A percentile compares a stretch with the other conserved stretches of the same genome.
Evolutionary conservation across 2,888 invertebrate genomes (phyloP).

Genomic region (Drosophila neotestacea): DNA sequence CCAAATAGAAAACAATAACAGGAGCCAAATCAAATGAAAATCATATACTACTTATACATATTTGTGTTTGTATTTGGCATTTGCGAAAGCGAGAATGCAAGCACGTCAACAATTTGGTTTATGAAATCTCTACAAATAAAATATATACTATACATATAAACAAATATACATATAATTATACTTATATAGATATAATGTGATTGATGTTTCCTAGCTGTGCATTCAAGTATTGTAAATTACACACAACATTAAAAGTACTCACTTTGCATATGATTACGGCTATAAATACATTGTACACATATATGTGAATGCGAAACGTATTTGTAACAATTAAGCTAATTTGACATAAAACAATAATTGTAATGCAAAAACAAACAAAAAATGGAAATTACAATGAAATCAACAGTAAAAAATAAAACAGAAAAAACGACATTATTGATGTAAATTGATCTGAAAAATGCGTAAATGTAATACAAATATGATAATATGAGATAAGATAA

Average conservation of each 20-base stretch:
- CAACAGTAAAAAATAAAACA: slow-evolving; percentile 1
- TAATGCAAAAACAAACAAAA: slow-evolving; percentile 53
- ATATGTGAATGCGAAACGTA: slow-evolving; percentile 53
- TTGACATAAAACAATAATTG: slow-evolving; percentile 82
- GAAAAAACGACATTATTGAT: slow-evolving; percentile 31
- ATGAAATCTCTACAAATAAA: slow-evolving; percentile 25
- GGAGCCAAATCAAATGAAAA: slow-evolving; percentile 55
- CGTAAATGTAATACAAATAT: slow-evolving; percentile 32
- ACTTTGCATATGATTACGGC: slow-evolving; percentile 23
- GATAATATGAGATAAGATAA: slow-evolving; percentile 13
- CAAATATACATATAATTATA: slow-evolving; percentile 15
- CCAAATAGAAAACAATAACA: slow-evolving; percentile 22
- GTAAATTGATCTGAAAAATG: slow-evolving; percentile 41
- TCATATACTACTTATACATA: background rate
- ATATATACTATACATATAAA: slow-evolving; percentile 40
- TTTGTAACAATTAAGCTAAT: slow-evolving; percentile 74
- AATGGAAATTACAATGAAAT: background rate
- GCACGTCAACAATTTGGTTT: slow-evolving; percentile 34
- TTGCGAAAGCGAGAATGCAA: slow-evolving; percentile 38
- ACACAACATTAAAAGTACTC: slow-evolving; percentile 15
- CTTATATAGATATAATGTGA: slow-evolving; percentile 62
- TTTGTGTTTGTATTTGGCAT: slow-evolving; percentile 25
- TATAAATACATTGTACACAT: slow-evolving; percentile 43
- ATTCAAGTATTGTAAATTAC: slow-evolving; percentile 65
- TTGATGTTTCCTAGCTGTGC: slow-evolving; percentile 74